These are phyloP conservation scores for Halcyon senegalensis DNA, from an alignment of 2,113 vertebrate species.

Conservation along the genomic window DNA sequence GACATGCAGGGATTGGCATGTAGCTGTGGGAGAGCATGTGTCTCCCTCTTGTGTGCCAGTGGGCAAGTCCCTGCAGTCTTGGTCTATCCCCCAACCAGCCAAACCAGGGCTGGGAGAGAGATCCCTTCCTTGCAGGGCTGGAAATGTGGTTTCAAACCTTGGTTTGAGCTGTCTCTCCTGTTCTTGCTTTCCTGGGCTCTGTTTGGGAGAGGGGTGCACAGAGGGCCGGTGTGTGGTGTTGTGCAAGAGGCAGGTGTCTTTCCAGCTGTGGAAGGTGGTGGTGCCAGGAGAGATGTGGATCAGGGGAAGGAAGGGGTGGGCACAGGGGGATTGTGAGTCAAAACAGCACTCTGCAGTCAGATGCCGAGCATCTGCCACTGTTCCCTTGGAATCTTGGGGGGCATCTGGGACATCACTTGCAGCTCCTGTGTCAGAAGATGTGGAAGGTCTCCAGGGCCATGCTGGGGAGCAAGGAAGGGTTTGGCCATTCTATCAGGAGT, in stretches of 20 bases:
- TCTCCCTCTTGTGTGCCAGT: fast-evolving
- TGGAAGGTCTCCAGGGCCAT: neutral
- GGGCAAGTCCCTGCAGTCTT: neutral
- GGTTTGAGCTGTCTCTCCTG: neutral
- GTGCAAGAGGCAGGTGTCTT: neutral
- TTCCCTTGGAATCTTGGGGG: fast-evolving
- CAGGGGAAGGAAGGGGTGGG: neutral
- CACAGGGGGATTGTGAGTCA: neutral
- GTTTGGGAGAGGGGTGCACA: neutral
- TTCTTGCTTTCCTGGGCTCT: neutral
- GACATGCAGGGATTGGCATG: neutral
- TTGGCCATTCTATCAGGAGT: fast-evolving
- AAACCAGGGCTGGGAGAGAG: neutral
- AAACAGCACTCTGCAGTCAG: neutral
- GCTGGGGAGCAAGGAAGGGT: neutral
- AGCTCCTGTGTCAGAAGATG: neutral
- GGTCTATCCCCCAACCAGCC: neutral
- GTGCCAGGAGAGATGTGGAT: neutral
- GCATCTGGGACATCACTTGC: fast-evolving
- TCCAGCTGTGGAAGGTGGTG: neutral
- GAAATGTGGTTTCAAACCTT: neutral
- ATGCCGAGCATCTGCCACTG: fast-evolving
- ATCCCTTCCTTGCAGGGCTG: neutral
- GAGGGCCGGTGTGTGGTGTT: neutral
- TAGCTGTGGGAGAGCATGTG: neutral